Conservation (phyloP, 1,140 invertebrate genomes). For the Drosophila sturtevanti region DNA sequence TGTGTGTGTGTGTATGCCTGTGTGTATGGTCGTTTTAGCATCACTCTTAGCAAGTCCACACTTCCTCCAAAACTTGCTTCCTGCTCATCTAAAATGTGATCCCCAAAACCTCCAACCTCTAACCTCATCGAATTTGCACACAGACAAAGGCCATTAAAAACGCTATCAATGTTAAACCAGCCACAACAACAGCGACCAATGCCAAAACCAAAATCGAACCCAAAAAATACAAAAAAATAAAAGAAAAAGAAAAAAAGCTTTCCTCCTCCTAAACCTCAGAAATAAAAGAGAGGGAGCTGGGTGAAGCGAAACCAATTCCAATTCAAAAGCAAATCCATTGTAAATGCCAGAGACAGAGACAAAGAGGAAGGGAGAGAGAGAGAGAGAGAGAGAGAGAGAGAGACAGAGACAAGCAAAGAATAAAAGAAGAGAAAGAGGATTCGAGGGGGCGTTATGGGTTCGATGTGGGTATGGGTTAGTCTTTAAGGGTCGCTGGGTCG, state of each 20-base stretch:
- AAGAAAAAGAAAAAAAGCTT: constrained; percentile 19
- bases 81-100: constrained; percentile 16
- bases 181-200: constrained; percentile 34
- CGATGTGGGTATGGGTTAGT: too few relatives aligned
- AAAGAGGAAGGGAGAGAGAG: neutral
- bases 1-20: constrained; percentile 50
- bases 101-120: neutral
- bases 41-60: constrained; percentile 42
- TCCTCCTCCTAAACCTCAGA: too few relatives aligned
- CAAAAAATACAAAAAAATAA: constrained; percentile 26
- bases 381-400: neutral
- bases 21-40: constrained; percentile 50
- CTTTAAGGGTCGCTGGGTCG: constrained; percentile 2
- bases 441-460: neutral
- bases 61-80: constrained; percentile 24
- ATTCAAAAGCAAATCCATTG: constrained; percentile 73
- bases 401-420: neutral
- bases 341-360: constrained; percentile 37
- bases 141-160: constrained; percentile 71
- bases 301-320: constrained; percentile 60
- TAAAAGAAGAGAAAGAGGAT: neutral
- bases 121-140: constrained; percentile 56
- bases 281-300: constrained; percentile 22
- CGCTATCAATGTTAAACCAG: constrained; percentile 60
- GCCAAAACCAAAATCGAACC: constrained; percentile 32